phyloP scores from a whole-genome alignment of 2,888 invertebrate species.

The Yponomeuta sedellus region DNA sequence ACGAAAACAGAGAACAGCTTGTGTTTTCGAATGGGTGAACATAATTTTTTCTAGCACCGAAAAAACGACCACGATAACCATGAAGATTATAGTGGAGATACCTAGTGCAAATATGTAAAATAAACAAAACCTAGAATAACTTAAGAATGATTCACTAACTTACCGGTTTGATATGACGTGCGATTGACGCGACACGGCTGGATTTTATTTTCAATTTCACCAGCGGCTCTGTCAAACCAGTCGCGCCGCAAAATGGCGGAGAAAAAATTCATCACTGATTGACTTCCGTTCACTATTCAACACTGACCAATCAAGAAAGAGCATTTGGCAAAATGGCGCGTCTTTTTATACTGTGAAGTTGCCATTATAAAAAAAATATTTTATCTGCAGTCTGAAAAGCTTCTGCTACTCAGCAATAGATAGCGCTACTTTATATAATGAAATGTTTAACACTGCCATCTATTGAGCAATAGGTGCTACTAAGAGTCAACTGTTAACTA shows the following conservation, averaged over 20 bases:
- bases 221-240: conserved; percentile 24
- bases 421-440: no score
- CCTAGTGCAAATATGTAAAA: conserved; percentile 64
- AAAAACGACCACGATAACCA: conserved; percentile 77
- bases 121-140: conserved; percentile 8
- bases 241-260: conserved; percentile 57
- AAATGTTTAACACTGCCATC: conserved; percentile 27
- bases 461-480: conserved; percentile 20
- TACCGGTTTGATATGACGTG: conserved; percentile 39
- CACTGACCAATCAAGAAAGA: conserved; percentile 64
- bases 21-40: conserved; percentile 74
- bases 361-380: conserved; percentile 36
- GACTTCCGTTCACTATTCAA: conserved; percentile 18
- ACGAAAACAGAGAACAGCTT: conserved; percentile 60
- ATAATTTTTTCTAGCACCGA: conserved; percentile 71
- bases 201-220: conserved; percentile 35
- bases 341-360: conserved; percentile 49
- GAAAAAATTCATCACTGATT: conserved; percentile 33
- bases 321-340: conserved; percentile 43
- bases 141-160: conserved; percentile 24
- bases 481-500: background rate
- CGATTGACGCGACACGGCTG: conserved; percentile 62
- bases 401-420: conserved; percentile 25
- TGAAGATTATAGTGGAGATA: conserved; percentile 76
- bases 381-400: background rate